A percentile compares a stretch with the other conserved stretches of the same genome.
Conservation (phyloP, 2,888 invertebrate species). For the Poecilus cupreus region DNA sequence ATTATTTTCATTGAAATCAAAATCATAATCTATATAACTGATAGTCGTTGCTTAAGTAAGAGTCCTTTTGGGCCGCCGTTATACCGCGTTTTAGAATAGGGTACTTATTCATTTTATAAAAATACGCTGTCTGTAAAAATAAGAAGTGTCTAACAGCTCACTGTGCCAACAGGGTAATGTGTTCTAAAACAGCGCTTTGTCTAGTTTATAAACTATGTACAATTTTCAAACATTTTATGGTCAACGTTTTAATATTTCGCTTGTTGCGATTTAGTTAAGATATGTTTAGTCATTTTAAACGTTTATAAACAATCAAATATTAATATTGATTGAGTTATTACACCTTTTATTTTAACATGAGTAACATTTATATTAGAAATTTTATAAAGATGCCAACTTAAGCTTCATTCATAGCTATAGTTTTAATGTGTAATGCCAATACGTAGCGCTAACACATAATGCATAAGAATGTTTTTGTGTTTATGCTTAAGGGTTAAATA, state of each 20-base stretch:
- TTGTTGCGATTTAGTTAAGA: not conserved
- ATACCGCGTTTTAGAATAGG: conserved; percentile 40
- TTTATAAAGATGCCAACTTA: not conserved
- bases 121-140: conserved; percentile 45
- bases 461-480: too few species aligned
- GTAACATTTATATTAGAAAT: not conserved
- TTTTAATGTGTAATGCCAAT: too few species aligned
- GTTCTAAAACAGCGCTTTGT: not conserved
- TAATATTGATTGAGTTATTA: not conserved
- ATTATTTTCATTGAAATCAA: too few species aligned
- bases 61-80: not conserved
- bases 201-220: not conserved
- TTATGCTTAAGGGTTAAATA: too few species aligned
- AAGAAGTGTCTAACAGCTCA: conserved; percentile 15
- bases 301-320: not conserved
- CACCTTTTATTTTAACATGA: not conserved
- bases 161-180: conserved; percentile 20
- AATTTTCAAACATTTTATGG: not conserved
- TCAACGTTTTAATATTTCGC: not conserved
- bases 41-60: too few species aligned
- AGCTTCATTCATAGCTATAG: too few species aligned
- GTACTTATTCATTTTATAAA: conserved; percentile 41
- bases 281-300: conserved; percentile 8
- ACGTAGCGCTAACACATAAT: too few species aligned
- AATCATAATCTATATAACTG: too few species aligned